Conservation (phyloP, 2,888 invertebrate genomes). For the Drosophila lacicola region DNA sequence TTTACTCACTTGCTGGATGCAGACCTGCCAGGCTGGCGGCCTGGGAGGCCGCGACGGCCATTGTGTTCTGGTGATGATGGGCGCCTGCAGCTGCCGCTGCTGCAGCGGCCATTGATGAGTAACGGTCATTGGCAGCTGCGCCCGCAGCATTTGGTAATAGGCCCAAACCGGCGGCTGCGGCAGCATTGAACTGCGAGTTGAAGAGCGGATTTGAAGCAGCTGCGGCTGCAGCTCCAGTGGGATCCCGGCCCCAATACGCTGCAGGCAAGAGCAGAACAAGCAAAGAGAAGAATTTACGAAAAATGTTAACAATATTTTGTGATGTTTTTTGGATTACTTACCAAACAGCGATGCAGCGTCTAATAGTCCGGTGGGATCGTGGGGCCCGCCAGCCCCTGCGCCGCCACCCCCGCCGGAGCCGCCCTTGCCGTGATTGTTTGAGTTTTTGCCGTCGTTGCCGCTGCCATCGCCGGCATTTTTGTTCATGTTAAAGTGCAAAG, state of each 20-base stretch:
- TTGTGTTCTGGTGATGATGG: constrained; percentile 89
- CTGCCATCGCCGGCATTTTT: constrained; percentile 90
- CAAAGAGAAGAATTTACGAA: not conserved
- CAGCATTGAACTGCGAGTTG: constrained; percentile 85
- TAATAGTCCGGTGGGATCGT: constrained; percentile 90
- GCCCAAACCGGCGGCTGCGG: constrained; percentile 84
- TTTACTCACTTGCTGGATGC: constrained; percentile 89
- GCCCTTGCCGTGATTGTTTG: constrained; percentile 82
- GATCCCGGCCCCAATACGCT: constrained; percentile 94
- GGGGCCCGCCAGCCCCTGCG: constrained; percentile 78
- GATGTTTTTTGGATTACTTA: constrained; percentile 57
- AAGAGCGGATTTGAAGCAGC: constrained; percentile 85
- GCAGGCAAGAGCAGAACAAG: constrained; percentile 9
- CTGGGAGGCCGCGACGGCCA: constrained; percentile 94
- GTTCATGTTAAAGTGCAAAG: constrained; percentile 87
- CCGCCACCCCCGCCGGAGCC: constrained; percentile 85
- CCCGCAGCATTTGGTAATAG: constrained; percentile 84
- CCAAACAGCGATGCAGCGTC: constrained; percentile 93
- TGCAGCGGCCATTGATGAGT: constrained; percentile 83
- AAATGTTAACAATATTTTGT: not conserved
- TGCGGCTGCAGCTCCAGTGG: constrained; percentile 83
- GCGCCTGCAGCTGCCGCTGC: constrained; percentile 85
- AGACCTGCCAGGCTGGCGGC: constrained; percentile 92
- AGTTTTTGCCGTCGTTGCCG: constrained; percentile 83
- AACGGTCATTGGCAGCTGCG: constrained; percentile 84